Evolutionary conservation across 2,797 vertebrate species (phyloP).

Genomic region (Danio kyathit): DNA sequence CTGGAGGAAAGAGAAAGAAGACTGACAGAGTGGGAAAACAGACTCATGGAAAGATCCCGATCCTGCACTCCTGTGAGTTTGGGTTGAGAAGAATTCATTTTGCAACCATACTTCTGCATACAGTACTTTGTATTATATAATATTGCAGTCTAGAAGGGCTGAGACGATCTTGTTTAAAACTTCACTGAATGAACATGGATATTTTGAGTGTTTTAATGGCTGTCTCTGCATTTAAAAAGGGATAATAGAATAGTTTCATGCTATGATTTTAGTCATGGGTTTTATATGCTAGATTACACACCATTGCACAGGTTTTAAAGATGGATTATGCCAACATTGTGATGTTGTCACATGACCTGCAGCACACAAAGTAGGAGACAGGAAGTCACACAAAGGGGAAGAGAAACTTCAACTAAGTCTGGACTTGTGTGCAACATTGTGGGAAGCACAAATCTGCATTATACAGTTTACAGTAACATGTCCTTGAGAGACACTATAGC

Average conservation of each 20-base stretch:
- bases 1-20: conserved; percentile 93
- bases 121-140: not conserved
- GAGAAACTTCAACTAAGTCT: not conserved
- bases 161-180: too few relatives aligned
- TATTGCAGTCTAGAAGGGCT: too few relatives aligned
- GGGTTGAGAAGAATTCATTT: not conserved
- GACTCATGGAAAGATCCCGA: conserved; percentile 93
- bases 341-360: not conserved
- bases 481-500: too few relatives aligned
- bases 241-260: too few relatives aligned
- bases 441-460: too few relatives aligned
- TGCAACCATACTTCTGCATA: not conserved
- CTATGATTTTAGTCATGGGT: not conserved
- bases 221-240: too few relatives aligned
- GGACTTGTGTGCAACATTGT: not conserved
- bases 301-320: not conserved
- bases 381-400: not conserved
- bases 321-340: not conserved
- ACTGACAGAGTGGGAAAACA: conserved; percentile 94
- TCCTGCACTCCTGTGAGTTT: conserved; percentile 66
- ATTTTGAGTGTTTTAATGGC: too few relatives aligned
- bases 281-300: not conserved
- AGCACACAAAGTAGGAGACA: not conserved
- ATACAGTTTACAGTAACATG: too few relatives aligned
- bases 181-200: too few relatives aligned